phyloP scores from a whole-genome alignment of 1,140 invertebrate species.

The Venturia canescens region DNA sequence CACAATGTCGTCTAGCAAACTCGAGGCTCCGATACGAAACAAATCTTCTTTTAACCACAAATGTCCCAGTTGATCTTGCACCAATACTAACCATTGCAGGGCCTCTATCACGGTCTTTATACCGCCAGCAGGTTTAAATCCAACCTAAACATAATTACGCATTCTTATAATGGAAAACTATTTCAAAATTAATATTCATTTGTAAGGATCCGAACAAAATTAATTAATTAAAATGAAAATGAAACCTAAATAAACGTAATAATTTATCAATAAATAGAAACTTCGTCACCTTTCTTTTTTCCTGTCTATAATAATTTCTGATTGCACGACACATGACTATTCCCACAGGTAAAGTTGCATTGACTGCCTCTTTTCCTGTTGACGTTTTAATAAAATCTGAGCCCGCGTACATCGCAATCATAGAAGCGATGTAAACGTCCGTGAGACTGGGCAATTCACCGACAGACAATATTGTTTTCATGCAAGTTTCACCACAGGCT shows the following conservation, averaged over 20 bases:
- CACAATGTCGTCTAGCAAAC: conserved; percentile 88
- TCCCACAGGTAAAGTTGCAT: conserved; percentile 94
- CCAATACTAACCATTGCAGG: conserved; percentile 90
- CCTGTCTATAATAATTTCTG: conserved; percentile 85
- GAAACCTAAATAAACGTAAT: conserved; percentile 1
- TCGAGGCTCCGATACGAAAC: conserved; percentile 97
- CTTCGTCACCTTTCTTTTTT: conserved; percentile 83
- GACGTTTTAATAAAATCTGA: conserved; percentile 99
- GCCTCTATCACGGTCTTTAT: conserved; percentile 93
- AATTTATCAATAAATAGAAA: too few relatives aligned
- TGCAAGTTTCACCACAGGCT: conserved; percentile 87
- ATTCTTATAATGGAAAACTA: conserved; percentile 29
- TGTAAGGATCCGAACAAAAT: background rate
- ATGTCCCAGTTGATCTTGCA: conserved; percentile 91
- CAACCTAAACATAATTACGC: conserved; percentile 82
- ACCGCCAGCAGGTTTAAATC: conserved; percentile 98
- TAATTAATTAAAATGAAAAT: conserved; percentile 43
- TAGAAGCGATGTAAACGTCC: conserved; percentile 94
- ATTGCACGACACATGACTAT: conserved; percentile 97
- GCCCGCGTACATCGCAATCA: conserved; percentile 96
- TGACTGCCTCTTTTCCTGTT: conserved; percentile 97
- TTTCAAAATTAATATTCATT: conserved; percentile 23
- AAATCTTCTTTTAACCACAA: conserved; percentile 90
- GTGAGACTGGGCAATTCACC: conserved; percentile 93
- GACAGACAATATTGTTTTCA: conserved; percentile 97